Evolutionary conservation across 2,888 invertebrate species (phyloP), one percentile per base, ranked within the genome.

Genomic region (Neria commutata): DNA sequence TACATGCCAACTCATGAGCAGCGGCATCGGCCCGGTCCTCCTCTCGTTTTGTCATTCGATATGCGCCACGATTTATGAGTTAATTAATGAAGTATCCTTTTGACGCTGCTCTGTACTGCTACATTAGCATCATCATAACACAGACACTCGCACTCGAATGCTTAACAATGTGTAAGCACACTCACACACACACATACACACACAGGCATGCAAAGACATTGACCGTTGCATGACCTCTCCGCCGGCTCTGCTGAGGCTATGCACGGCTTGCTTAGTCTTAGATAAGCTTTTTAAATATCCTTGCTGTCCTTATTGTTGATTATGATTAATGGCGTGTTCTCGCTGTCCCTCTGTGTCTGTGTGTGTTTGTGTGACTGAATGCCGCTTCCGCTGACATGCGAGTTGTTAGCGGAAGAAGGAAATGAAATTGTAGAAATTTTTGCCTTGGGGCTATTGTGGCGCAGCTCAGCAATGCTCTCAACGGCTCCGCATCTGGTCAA

Each of bases 51-150:
- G 71, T 63, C 67, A 62, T 70, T 65, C 56, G 65, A 69, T 73
- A 66, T 67, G 67, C 69, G 63, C 62, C 65, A 66, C 73, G 73
- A 72, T 74, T 74, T 74, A 72, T 74, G 73, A 74, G 74, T 67
- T 72, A 74, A 72, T 72, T 72, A 72, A 72, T 69, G 62, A 68
- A 60, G 40, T 40, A 29, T 29, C 29, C 29, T 29, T 29, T 29
- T 29, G 29, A 29, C 29, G 29, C 29, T 29, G 29, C 29, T 29
- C 29, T 29, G 29, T n/a, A n/a, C n/a, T n/a, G n/a, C n/a, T n/a
- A n/a, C 29, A 29, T 29, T 29, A 29, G 29, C 29, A 8, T 29
- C 11, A 11, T 29, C 6, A 8, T 29, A 8, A 29, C 29, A 29
- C 29, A 29, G 6, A 8, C 29, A 29, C 29, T 11, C 6, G 6